Conservation (phyloP, 2,113 vertebrate species). For the Brachionichthys hirsutus region DNA sequence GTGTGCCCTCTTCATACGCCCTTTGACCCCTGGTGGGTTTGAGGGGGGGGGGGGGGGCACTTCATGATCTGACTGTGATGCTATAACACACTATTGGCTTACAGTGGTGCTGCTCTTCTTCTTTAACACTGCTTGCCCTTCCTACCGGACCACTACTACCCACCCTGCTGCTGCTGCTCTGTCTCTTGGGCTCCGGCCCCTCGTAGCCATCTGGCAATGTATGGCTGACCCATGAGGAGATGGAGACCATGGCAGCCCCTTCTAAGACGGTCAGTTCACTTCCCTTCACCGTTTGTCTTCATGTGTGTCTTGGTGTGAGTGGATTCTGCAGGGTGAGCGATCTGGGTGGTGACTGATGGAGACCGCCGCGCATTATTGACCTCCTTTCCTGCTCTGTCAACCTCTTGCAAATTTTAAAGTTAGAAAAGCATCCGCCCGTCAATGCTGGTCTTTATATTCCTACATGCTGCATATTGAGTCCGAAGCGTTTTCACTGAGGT, state of each 20-base stretch:
- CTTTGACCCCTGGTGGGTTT: slow-evolving; percentile 66
- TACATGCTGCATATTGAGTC: too few species aligned
- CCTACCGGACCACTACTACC: slow-evolving; percentile 80
- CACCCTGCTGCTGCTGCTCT: slow-evolving; percentile 65
- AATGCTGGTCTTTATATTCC: too few species aligned
- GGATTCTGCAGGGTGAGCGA: not conserved
- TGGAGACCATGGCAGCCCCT: slow-evolving; percentile 96
- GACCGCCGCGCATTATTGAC: slow-evolving; percentile 19
- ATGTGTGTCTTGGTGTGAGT: slow-evolving; percentile 6
- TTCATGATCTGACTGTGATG: slow-evolving; percentile 84
- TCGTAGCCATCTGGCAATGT: slow-evolving; percentile 97
- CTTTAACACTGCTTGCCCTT: slow-evolving; percentile 94
- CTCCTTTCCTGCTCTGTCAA: not conserved
- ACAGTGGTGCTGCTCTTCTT: slow-evolving; percentile 97
- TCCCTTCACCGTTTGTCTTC: slow-evolving; percentile 13
- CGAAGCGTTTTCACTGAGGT: too few species aligned
- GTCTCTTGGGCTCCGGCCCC: slow-evolving; percentile 74
- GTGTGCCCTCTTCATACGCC: slow-evolving; percentile 50
- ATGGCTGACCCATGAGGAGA: slow-evolving; percentile 99
- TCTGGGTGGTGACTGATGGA: slow-evolving; percentile 8
- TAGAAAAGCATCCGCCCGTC: not conserved
- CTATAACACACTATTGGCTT: slow-evolving; percentile 93
- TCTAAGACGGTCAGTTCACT: slow-evolving; percentile 93
- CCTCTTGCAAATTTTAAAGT: slow-evolving; percentile 1
- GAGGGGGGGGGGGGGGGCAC: slow-evolving; percentile 63